Evolutionary conservation across 2,113 vertebrate species (phyloP).

Genomic region (chimpanzee (Pan troglodytes)): NHGRI_mPanTro3-v2.1_pri NC_072411.2:134785001-134785500

Average conservation of each 20-base stretch:
- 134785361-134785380: neutral
- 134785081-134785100: conserved; percentile 9
- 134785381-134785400: neutral
- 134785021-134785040: neutral
- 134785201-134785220: neutral
- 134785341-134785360: neutral
- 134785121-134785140: neutral
- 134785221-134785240: neutral
- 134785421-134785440: too few relatives aligned
- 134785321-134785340: neutral
- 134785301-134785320: neutral
- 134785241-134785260: neutral
- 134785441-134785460: too few relatives aligned
- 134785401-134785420: neutral
- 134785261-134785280: neutral
- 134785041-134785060: neutral
- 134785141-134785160: neutral
- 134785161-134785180: neutral
- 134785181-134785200: neutral
- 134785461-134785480: neutral
- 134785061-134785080: neutral
- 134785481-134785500: neutral
- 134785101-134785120: neutral
- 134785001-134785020: too few relatives aligned
- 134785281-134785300: neutral